Evolutionary conservation across 2,797 vertebrate species (phyloP).

Genomic region (Sebastes kiyomatsui): DNA sequence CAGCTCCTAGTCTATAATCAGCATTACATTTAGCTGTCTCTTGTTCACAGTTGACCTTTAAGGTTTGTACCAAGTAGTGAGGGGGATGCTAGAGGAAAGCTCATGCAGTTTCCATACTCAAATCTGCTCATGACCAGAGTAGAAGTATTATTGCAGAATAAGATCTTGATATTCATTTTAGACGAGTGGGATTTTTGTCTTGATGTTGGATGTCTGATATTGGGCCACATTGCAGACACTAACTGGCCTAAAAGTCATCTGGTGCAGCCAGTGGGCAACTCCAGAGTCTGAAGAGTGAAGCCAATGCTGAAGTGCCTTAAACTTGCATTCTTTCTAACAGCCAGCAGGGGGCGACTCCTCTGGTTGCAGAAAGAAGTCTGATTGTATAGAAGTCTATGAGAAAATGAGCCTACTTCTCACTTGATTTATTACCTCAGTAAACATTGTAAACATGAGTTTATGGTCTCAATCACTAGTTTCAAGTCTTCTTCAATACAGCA

Average conservation of each 20-base stretch:
- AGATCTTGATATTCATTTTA: background rate
- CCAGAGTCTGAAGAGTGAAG: background rate
- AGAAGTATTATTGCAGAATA: background rate
- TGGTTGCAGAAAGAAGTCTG: too few species aligned
- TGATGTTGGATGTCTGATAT: background rate
- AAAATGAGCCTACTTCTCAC: too few species aligned
- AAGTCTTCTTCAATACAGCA: too few species aligned
- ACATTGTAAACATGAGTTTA: too few species aligned
- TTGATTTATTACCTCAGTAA: too few species aligned
- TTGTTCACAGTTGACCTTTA: background rate
- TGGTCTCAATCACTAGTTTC: accelerated
- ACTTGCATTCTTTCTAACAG: too few species aligned
- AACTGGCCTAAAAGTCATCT: background rate
- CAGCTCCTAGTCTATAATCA: background rate
- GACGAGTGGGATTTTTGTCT: background rate
- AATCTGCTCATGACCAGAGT: background rate
- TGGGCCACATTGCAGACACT: background rate
- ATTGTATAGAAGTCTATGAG: too few species aligned
- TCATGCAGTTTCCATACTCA: background rate
- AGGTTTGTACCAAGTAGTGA: background rate
- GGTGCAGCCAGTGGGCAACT: background rate
- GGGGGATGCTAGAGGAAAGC: background rate
- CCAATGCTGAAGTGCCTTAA: too few species aligned
- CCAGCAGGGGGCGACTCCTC: too few species aligned
- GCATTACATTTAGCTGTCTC: background rate